A percentile compares a stretch with the other conserved stretches of the same genome.
Conservation (phyloP, 2,113 vertebrate species). For the Etheostoma cragini region DNA sequence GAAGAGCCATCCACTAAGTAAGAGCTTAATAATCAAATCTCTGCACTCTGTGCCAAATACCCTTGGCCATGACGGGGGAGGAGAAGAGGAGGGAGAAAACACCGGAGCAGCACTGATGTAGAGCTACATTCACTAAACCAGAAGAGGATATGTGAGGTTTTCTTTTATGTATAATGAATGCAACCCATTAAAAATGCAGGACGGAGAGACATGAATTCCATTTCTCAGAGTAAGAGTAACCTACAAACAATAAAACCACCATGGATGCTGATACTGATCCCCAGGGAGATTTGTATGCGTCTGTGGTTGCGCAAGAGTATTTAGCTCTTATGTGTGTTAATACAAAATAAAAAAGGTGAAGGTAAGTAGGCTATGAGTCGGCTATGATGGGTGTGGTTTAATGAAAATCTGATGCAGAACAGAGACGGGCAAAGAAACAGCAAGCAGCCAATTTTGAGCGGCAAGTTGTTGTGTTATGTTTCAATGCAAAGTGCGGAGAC, state of each 20-base stretch:
- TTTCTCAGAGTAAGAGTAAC: constrained; percentile 46
- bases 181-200: constrained; percentile 67
- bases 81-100: constrained; percentile 25
- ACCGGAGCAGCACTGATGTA: constrained; percentile 13
- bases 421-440: constrained; percentile 12
- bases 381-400: constrained; percentile 11
- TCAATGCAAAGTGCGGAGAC: constrained; percentile 35
- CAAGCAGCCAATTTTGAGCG: not conserved
- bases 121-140: constrained; percentile 32
- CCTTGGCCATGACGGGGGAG: not conserved
- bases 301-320: not conserved
- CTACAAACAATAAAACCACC: constrained; percentile 58
- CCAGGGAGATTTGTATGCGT: not conserved
- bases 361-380: constrained; percentile 20
- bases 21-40: constrained; percentile 42
- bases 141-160: not conserved
- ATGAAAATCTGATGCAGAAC: constrained; percentile 35
- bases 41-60: not conserved
- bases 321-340: not conserved
- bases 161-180: constrained; percentile 60
- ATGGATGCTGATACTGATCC: constrained; percentile 12
- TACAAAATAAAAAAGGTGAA: not conserved
- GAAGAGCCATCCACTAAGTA: constrained; percentile 19
- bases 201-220: constrained; percentile 22
- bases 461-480: constrained; percentile 23